These are phyloP conservation scores for Gobiocypris rarus DNA, from an alignment of 2,113 vertebrate genomes.

Conservation along the genomic window DNA sequence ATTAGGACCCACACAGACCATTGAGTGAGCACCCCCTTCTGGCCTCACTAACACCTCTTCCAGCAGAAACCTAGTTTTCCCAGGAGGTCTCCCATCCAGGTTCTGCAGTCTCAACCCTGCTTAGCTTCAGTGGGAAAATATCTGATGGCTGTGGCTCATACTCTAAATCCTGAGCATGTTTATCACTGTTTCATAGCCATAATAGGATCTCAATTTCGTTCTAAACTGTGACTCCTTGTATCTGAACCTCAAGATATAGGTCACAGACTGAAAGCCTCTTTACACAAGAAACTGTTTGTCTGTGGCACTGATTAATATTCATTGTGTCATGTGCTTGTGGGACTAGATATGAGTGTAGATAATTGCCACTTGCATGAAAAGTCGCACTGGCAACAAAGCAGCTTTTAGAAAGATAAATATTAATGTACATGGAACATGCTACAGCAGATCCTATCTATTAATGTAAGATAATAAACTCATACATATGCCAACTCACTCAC, in stretches of 20 bases:
- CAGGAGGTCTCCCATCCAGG: too few relatives aligned
- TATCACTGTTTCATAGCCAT: not conserved
- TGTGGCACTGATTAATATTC: not conserved
- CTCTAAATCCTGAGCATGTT: not conserved
- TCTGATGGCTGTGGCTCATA: too few relatives aligned
- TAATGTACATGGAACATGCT: not conserved
- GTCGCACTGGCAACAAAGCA: not conserved
- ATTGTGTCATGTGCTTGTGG: not conserved
- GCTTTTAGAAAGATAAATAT: conserved; percentile 6
- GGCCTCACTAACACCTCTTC: too few relatives aligned
- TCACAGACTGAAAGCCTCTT: not conserved
- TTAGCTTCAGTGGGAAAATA: too few relatives aligned
- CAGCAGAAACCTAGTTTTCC: too few relatives aligned
- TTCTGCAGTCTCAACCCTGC: too few relatives aligned
- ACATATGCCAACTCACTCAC: not conserved
- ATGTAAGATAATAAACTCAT: not conserved
- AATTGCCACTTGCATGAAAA: not conserved
- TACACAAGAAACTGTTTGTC: not conserved
- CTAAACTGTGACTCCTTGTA: not conserved
- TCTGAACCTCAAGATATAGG: not conserved
- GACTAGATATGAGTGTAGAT: not conserved
- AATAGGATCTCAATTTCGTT: not conserved
- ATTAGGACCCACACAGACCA: too few relatives aligned
- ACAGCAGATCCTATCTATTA: not conserved
- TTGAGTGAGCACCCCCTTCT: too few relatives aligned